Percentiles rank a stretch among this genome's conserved stretches.
phyloP scores from a whole-genome alignment of 2,797 vertebrate species.

The Spondyliosoma cantharus region DNA sequence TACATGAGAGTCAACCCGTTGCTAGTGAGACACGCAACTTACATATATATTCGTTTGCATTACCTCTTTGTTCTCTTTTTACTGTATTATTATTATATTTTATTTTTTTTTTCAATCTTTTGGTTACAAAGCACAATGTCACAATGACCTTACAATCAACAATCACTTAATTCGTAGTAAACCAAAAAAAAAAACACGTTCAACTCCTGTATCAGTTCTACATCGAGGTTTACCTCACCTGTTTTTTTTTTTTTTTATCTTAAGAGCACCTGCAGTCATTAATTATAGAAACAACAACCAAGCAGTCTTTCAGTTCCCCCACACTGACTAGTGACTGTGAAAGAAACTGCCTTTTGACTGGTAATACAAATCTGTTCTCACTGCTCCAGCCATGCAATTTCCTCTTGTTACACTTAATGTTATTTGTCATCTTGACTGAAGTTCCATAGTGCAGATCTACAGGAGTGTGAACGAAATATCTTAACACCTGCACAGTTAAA shows the following conservation, averaged over 20 bases:
- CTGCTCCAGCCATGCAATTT: conserved; percentile 24
- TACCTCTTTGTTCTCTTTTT: neutral
- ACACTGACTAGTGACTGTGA: conserved; percentile 6
- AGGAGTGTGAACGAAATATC: conserved; percentile 29
- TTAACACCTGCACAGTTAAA: conserved; percentile 29
- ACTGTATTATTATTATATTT: neutral
- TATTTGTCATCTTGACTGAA: conserved; percentile 51
- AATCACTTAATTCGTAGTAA: neutral
- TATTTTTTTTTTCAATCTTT: neutral
- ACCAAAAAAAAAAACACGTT: neutral
- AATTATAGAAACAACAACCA: conserved; percentile 19
- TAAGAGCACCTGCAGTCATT: conserved; percentile 13
- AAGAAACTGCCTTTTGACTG: conserved; percentile 35
- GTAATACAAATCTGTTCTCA: conserved; percentile 44
- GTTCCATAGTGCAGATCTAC: conserved; percentile 28
- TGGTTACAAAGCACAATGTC: neutral
- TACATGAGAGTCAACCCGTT: conserved; percentile 96
- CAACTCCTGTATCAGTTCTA: neutral
- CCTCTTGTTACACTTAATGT: conserved; percentile 51
- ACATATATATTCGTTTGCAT: neutral
- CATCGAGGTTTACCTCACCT: neutral
- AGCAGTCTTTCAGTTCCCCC: neutral
- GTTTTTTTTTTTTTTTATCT: neutral
- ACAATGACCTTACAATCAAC: neutral
- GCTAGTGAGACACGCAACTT: conserved; percentile 81